phyloP scores from a whole-genome alignment of 2,113 vertebrate genomes.

The Callocephalon fimbriatum region DNA sequence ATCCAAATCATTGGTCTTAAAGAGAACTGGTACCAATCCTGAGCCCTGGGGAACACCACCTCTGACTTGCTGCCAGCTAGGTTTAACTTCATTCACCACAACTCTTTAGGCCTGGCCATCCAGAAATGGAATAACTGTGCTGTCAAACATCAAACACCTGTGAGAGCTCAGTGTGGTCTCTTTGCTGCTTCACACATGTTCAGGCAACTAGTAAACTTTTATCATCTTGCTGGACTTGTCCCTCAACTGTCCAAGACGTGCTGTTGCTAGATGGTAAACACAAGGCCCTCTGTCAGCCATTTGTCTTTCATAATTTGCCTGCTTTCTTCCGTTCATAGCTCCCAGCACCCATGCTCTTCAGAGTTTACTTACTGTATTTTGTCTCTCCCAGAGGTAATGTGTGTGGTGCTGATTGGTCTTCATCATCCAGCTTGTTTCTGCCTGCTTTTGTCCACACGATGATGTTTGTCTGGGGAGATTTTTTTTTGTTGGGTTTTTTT shows the following conservation, averaged over 20 bases:
- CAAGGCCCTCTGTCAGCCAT: not conserved
- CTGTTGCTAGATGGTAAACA: not conserved
- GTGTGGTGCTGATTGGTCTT: not conserved
- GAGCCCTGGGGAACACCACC: not conserved
- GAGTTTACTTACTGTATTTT: not conserved
- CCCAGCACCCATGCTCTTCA: not conserved
- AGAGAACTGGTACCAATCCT: not conserved
- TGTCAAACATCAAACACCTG: not conserved
- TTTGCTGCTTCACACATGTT: not conserved
- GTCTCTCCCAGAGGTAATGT: not conserved
- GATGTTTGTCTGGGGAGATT: not conserved
- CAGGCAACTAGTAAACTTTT: not conserved
- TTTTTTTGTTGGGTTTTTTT: not conserved
- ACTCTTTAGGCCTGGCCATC: not conserved
- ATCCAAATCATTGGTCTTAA: not conserved
- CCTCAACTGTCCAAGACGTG: not conserved
- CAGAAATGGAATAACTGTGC: not conserved
- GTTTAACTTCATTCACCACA: not conserved
- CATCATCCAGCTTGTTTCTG: not conserved
- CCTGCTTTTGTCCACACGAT: not conserved
- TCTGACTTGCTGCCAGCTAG: not conserved
- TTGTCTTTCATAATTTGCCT: not conserved
- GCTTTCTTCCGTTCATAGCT: not conserved
- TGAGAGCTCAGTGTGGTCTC: not conserved
- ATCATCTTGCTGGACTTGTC: conserved; percentile 4